Evolutionary conservation across 2,797 vertebrate genomes (phyloP), one percentile per base, ranked within the genome.

Genomic region (Hafferia zeledoni): DNA sequence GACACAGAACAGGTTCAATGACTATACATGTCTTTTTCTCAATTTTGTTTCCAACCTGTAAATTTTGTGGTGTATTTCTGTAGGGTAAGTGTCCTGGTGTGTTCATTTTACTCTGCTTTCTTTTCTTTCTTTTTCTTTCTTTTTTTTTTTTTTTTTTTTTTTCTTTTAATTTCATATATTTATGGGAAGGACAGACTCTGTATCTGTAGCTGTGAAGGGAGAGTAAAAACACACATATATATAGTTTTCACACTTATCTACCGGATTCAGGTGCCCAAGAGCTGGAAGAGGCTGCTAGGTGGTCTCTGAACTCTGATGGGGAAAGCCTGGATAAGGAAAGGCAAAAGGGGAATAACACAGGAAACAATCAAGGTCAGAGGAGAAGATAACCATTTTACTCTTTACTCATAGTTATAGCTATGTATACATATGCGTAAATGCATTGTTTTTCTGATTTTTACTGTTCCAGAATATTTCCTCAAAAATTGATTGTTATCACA

Each of bases 191-290:
- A 57, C 17, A 76, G 18, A 37, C 5, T 52, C 8, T 47, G 9
- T 55, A 57, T 46, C 22, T 47, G 1, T n/a, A 11, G 28, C 37
- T 56, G 12, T 43, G 30, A 91, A 71, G 89, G 37, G 15, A 64
- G 17, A 77, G 44, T 46, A 27, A 71, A 79, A 72, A 43, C 37
- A 28, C 7, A 15, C 0, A 39, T 10, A 10, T 18, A 4, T 1
- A 33, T 6, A 39, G 8, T 65, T 83, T 83, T 77, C 41, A 46
- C 25, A 18, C 5, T 55, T 74, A 13, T 0, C 5, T 27, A 13
- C 1, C 0, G 2, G 5, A 4, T 43, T 28, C 1, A 1, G 44
- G 17, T 74, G 10, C 20, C 19, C 41, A 64, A 47, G 33, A 24
- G 24, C 18, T 63, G 18, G 39, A 37, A 27, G 44, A 35, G 31